Conservation (phyloP, 2,888 invertebrate species). For the Entomobrya multifasciata region DNA sequence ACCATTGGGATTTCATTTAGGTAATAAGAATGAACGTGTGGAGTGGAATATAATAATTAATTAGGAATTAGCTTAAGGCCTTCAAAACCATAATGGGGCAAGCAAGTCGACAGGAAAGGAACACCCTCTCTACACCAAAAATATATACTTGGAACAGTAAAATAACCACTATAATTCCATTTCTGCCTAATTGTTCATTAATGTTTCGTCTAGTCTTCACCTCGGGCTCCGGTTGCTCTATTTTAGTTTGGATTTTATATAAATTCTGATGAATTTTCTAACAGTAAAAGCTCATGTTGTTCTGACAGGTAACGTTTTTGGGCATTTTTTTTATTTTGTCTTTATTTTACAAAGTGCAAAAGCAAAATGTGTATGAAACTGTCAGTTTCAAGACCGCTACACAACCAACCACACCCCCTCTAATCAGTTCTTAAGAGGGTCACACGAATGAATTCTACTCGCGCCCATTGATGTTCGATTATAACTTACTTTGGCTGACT, state of each 20-base stretch:
- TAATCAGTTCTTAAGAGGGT: constrained; percentile 2
- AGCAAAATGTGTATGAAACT: too few species aligned
- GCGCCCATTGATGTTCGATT: constrained; percentile 27
- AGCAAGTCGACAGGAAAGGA: too few species aligned
- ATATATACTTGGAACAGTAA: neutral
- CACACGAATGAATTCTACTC: too few species aligned
- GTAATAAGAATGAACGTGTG: constrained; percentile 22
- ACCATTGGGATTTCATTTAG: constrained; percentile 33
- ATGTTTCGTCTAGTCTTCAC: neutral
- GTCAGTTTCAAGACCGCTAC: neutral
- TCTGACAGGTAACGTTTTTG: too few species aligned
- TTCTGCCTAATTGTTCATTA: constrained; percentile 57
- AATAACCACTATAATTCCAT: constrained; percentile 48
- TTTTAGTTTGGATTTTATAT: neutral
- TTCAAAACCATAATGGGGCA: constrained; percentile 23
- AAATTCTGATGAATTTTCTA: too few species aligned
- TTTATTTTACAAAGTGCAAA: too few species aligned
- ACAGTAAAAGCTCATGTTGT: too few species aligned
- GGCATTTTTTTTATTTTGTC: too few species aligned
- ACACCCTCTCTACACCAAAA: neutral
- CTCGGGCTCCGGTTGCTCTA: neutral
- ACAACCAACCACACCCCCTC: neutral
- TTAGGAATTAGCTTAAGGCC: constrained; percentile 63
- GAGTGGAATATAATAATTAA: constrained; percentile 62
- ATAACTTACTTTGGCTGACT: constrained; percentile 47